Evolutionary conservation across 2,888 invertebrate genomes (phyloP).

Genomic region (Eupithecia inturbata): DNA sequence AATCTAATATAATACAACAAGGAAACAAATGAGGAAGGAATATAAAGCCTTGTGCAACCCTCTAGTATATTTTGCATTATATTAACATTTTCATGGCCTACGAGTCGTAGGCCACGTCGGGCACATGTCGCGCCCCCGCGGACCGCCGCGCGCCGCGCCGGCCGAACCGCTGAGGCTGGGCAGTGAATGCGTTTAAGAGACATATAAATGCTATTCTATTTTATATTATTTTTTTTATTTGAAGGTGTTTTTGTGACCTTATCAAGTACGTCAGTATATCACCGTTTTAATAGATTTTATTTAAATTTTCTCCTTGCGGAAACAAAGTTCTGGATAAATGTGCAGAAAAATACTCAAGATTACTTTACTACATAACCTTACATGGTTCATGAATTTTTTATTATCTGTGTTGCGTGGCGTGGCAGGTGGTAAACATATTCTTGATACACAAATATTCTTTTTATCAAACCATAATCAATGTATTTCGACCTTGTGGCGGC

Average conservation of each 20-base stretch:
- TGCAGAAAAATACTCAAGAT: neutral
- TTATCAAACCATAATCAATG: slow-evolving; percentile 41
- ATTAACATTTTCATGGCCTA: too few relatives aligned
- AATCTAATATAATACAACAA: slow-evolving; percentile 17
- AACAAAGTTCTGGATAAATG: neutral
- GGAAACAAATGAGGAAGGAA: slow-evolving; percentile 7
- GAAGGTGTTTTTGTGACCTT: neutral
- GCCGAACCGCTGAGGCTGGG: too few relatives aligned
- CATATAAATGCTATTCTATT: neutral
- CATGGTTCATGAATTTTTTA: slow-evolving; percentile 3
- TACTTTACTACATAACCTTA: neutral
- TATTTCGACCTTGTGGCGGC: slow-evolving; percentile 35
- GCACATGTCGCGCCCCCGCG: too few relatives aligned
- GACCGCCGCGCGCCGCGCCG: too few relatives aligned
- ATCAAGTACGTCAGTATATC: too few relatives aligned
- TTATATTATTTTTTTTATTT: neutral
- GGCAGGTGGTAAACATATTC: slow-evolving; percentile 27
- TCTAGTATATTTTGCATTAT: neutral
- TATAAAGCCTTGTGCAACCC: slow-evolving; percentile 15
- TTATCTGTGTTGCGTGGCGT: neutral
- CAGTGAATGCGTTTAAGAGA: too few relatives aligned
- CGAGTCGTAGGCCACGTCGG: too few relatives aligned
- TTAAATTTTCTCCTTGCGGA: too few relatives aligned
- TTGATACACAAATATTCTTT: slow-evolving; percentile 19
- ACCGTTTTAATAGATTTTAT: too few relatives aligned